Evolutionary conservation across 2,113 vertebrate genomes (phyloP), one percentile per base, ranked within the genome.

Genomic region (Ramphastos sulfuratus): DNA sequence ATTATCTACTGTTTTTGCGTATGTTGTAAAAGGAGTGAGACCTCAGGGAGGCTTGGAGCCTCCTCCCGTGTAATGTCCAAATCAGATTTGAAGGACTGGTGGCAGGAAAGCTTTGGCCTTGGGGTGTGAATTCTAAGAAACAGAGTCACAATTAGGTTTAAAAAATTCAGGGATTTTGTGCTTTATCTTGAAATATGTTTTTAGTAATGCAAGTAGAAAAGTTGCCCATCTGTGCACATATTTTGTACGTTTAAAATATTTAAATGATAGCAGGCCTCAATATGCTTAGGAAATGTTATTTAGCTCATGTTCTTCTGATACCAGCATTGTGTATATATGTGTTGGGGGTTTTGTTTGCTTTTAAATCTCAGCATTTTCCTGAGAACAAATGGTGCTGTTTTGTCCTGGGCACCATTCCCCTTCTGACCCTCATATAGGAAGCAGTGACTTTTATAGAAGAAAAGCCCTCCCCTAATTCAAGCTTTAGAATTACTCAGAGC

Each of bases 121-220:
- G 97, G 97, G 97, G 96, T 97, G 97, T 96, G 96, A 97, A 98
- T 98, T 97, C 97, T 97, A 94, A 98, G 97, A 97, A 97, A 97
- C 89, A 96, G 95, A 97, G 96, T 90, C 97, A 98, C 97, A 98
- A 98, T 98, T 98, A 98, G 97, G 93, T 96, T 98, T 98, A 97
- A 98, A 98, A 98, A 98, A 98, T 98, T 97, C 98, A 98, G 96
- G 96, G 97, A 97, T 98, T 98, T 97, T 96, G 93, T 97, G 97
- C 97, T 97, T 97, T 96, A 90, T 97, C 97, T 96, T 98, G 97
- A 97, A 97, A 97, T 95, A 97, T 95, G 96, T 79, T 92, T 93
- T 94, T 94, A 97, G 96, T 96, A 97, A 97, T 95, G 96, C 96
- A 81, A 96, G 86, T 86, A 86, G 95, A 97, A 97, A 97, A 97